A percentile compares a stretch with the other conserved stretches of the same genome.
phyloP scores from a whole-genome alignment of 2,888 invertebrate genomes.

The Hoplodrina blanda region DNA sequence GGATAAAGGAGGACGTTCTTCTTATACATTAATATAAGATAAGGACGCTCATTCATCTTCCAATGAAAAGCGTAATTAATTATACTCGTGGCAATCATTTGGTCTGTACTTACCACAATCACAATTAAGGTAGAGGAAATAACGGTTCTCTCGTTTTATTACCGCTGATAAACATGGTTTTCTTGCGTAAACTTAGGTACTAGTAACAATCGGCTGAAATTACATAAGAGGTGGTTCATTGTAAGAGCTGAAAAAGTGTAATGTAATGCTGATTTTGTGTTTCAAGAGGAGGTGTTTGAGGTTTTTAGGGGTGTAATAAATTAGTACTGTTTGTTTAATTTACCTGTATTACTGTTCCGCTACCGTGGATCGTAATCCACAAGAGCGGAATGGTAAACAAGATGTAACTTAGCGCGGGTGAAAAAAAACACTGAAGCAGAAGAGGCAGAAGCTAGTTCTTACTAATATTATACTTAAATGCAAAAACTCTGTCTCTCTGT shows the following conservation, averaged over 20 bases:
- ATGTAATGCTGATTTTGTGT: conserved; percentile 2
- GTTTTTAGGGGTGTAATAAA: background rate
- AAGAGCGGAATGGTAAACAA: no score
- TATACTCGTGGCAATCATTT: background rate
- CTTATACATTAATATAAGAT: background rate
- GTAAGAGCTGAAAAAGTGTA: conserved; percentile 2
- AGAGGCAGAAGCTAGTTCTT: no score
- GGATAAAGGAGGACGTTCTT: no score
- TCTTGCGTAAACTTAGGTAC: conserved; percentile 34
- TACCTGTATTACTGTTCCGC: no score
- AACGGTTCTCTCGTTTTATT: conserved; percentile 48
- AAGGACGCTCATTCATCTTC: background rate
- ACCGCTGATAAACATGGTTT: conserved; percentile 38
- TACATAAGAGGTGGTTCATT: conserved; percentile 25
- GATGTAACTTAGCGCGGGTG: no score
- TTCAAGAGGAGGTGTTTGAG: background rate
- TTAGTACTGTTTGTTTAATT: no score
- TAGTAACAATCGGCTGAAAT: conserved; percentile 46
- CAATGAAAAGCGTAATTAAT: conserved; percentile 3
- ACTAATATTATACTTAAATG: no score
- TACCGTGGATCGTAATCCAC: no score
- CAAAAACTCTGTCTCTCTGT: no score
- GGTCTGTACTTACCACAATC: background rate
- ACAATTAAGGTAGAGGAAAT: conserved; percentile 32
- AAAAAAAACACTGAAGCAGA: no score